Evolutionary conservation across 2,888 invertebrate genomes (phyloP), one percentile per base, ranked within the genome.

Genomic region (Hemicrepidius hirtus): DNA sequence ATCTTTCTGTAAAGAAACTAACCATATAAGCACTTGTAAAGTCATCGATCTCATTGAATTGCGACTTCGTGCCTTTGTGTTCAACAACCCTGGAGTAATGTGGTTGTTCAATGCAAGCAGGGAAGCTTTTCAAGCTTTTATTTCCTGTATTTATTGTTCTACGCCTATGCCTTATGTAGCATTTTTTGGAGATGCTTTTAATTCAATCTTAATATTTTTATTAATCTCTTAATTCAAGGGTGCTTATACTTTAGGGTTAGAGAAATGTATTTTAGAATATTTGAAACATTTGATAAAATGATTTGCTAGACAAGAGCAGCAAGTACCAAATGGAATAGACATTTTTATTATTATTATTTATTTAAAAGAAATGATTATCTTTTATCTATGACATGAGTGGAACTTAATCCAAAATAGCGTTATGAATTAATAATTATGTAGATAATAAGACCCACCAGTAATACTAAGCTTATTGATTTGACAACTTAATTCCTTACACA

Each of bases 1-100:
- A 64, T 62, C 64, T 53, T 57, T 55, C 64, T 64, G 32, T 57
- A 70, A 70, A 70, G 65, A 70, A 64, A 44, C 59, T 64, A 70
- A 57, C 70, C 70, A 68, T 68, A 70, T 70, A 70, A 70, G 70
- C 49, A 70, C 64, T 70, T 64, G 64, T 64, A 70, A 65, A 70
- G 70, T 70, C 70, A 71, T 71, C 71, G 71, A 71, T 71, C 66
- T 66, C 66, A 71, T 62, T 71, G 66, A 65, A 66, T 66, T 62
- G 62, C 71, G 41, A 66, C 71, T 66, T 71, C 55, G 49, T 67
- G 60, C 66, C 55, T 60, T 66, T 66, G 66, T 71, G 63, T 66
- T 70, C 70, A 64, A 70, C 65, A 70, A 70, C 70, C 70, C 59
- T 49, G 64, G 44, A 63, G 28, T 44, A 69, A 69, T 49, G 57